These are phyloP conservation scores for Syngnathus rostellatus DNA, from an alignment of 2,797 vertebrate species.

Conservation along the genomic window DNA sequence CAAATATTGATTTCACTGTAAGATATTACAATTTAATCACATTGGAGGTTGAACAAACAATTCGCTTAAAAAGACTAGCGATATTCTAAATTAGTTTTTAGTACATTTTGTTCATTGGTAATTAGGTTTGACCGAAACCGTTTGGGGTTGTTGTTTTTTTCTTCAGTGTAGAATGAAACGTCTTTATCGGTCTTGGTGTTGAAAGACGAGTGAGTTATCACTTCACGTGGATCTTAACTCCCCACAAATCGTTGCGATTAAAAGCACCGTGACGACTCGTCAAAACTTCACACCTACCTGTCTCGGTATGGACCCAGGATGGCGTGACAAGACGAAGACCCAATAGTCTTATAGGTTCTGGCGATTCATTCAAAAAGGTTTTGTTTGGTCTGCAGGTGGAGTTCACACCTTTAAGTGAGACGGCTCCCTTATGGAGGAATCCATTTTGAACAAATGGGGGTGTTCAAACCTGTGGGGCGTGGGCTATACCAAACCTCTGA, in stretches of 20 bases:
- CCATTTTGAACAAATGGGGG: not conserved
- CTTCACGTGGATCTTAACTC: not conserved
- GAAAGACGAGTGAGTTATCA: not conserved
- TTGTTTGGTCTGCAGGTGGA: slow-evolving; percentile 36
- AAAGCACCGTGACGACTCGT: not conserved
- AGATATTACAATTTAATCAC: not conserved
- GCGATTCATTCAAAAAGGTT: not conserved
- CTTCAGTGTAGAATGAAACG: not conserved
- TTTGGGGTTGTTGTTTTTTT: not conserved
- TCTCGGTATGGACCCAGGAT: slow-evolving; percentile 41
- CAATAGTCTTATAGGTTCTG: not conserved
- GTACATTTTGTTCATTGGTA: too few species aligned
- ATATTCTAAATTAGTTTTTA: too few species aligned
- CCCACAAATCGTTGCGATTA: too few species aligned
- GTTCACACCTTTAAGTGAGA: slow-evolving; percentile 40
- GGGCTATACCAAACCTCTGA: not conserved
- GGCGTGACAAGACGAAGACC: not conserved
- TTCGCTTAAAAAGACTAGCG: too few species aligned
- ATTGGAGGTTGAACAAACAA: not conserved
- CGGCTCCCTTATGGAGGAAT: slow-evolving; percentile 16
- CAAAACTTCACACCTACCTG: slow-evolving; percentile 30
- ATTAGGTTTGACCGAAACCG: too few species aligned
- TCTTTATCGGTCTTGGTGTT: not conserved
- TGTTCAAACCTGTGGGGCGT: not conserved
- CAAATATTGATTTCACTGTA: too few species aligned